Evolutionary conservation across 1,140 invertebrate genomes (phyloP).

Genomic region (Drosophila grimshawi): DNA sequence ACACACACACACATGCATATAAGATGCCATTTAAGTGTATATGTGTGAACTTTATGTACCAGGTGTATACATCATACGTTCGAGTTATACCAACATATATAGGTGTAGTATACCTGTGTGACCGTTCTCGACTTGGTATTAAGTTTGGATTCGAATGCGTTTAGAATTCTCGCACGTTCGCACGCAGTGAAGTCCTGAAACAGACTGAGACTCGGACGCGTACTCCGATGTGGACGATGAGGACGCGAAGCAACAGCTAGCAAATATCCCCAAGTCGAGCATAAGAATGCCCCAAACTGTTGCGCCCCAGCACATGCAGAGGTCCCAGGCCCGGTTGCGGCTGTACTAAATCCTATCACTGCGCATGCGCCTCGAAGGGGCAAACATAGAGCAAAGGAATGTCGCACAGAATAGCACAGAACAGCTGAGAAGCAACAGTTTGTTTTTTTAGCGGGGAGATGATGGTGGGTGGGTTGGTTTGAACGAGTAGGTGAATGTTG

Average conservation of each 20-base stretch:
- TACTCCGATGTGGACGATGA: background rate
- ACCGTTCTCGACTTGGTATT: slow-evolving; percentile 31
- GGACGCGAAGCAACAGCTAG: slow-evolving; percentile 75
- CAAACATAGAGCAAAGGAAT: background rate
- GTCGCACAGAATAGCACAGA: background rate
- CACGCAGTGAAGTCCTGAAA: slow-evolving; percentile 77
- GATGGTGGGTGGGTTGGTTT: background rate
- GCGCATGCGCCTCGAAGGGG: slow-evolving; percentile 55
- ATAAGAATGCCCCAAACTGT: slow-evolving; percentile 74
- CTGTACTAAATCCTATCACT: slow-evolving; percentile 45
- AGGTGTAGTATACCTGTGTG: slow-evolving; percentile 46
- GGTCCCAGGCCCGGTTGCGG: slow-evolving; percentile 35
- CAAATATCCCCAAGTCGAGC: slow-evolving; percentile 60
- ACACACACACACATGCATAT: slow-evolving; percentile 24
- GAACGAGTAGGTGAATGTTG: slow-evolving; percentile 3
- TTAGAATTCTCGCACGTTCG: slow-evolving; percentile 60
- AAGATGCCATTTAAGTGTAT: slow-evolving; percentile 30
- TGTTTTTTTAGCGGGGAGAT: slow-evolving; percentile 49
- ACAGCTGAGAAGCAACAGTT: slow-evolving; percentile 82
- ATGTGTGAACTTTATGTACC: slow-evolving; percentile 22
- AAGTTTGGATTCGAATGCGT: slow-evolving; percentile 21
- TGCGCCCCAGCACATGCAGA: slow-evolving; percentile 53
- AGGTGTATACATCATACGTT: slow-evolving; percentile 47
- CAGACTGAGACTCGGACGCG: slow-evolving; percentile 62
- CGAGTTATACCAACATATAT: slow-evolving; percentile 22